Conservation (phyloP, 2,888 invertebrate species). For the Phengaris arion region DNA sequence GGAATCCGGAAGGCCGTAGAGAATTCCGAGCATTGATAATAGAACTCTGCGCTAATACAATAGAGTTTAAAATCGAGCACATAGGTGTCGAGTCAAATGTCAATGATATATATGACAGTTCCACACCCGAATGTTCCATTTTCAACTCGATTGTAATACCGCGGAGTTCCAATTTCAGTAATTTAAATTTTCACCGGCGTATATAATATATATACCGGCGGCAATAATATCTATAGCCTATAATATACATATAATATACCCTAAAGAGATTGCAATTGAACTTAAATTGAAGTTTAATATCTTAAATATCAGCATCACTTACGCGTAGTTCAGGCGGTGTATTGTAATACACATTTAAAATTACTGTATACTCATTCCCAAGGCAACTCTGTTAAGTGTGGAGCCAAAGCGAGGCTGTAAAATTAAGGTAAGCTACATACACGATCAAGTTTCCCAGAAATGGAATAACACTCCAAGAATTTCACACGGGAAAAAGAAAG, state of each 20-base stretch:
- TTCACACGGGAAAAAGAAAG: conserved; percentile 31
- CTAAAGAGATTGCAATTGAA: conserved; percentile 16
- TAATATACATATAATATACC: not conserved
- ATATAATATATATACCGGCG: no score
- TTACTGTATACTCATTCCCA: conserved; percentile 16
- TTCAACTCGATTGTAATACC: no score
- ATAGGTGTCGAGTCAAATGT: no score
- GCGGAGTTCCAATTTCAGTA: no score
- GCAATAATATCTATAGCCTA: no score
- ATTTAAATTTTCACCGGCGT: no score
- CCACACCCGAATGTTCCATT: no score
- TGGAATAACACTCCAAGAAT: conserved; percentile 27
- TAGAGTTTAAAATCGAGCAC: no score
- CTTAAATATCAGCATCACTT: conserved; percentile 28
- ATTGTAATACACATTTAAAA: conserved; percentile 27
- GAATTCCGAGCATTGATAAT: no score
- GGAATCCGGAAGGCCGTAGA: no score
- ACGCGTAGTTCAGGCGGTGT: conserved; percentile 19
- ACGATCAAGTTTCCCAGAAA: conserved; percentile 24
- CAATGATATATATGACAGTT: no score
- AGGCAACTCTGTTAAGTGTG: conserved; percentile 8
- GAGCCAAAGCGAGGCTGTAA: conserved; percentile 14
- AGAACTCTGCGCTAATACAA: no score
- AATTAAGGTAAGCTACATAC: conserved; percentile 19
- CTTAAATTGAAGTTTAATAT: conserved; percentile 30